phyloP scores from a whole-genome alignment of 2,888 invertebrate species.

The Abscondita cerata region DNA sequence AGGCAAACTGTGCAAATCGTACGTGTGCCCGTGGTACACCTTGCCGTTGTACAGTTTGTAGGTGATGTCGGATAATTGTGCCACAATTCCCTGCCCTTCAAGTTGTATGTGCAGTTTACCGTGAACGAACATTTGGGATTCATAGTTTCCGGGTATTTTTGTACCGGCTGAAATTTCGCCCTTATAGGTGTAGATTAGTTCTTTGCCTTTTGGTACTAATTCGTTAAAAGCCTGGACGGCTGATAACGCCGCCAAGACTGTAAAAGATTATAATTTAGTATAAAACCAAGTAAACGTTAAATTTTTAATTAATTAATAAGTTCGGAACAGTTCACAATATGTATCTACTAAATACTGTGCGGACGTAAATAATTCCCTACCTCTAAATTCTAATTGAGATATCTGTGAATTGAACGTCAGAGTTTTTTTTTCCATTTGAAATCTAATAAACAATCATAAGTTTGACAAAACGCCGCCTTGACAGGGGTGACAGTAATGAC shows the following conservation, averaged over 20 bases:
- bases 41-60: conserved; percentile 50
- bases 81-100: conserved; percentile 46
- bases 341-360: too few relatives aligned
- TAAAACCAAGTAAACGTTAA: background rate
- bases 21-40: conserved; percentile 28
- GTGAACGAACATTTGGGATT: conserved; percentile 49
- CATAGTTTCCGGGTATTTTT: conserved; percentile 47
- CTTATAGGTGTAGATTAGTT: conserved; percentile 53
- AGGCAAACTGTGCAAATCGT: conserved; percentile 19
- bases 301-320: conserved; percentile 1
- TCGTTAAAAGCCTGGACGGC: conserved; percentile 31
- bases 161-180: conserved; percentile 49
- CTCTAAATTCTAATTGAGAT: too few relatives aligned
- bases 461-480: too few relatives aligned
- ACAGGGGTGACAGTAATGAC: too few relatives aligned
- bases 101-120: conserved; percentile 52
- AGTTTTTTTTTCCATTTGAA: too few relatives aligned
- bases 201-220: conserved; percentile 48
- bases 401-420: too few relatives aligned
- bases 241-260: conserved; percentile 32
- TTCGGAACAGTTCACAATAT: background rate
- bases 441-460: too few relatives aligned
- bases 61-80: conserved; percentile 46
- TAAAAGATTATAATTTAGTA: conserved; percentile 6
- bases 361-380: too few relatives aligned